Conservation (phyloP, 1,140 invertebrate species). For the Eumeta japonica region DNA sequence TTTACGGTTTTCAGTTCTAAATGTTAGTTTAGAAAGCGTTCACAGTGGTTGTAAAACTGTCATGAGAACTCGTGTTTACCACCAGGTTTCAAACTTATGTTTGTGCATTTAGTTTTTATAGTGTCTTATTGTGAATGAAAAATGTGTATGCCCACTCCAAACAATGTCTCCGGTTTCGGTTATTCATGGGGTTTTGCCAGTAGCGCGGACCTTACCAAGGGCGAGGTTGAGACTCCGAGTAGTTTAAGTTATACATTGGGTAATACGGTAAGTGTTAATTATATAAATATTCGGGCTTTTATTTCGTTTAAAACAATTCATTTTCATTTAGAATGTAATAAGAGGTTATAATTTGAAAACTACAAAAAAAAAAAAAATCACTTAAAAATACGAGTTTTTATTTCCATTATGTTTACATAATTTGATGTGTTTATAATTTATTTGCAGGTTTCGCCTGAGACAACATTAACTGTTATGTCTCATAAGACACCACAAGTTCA, state of each 20-base stretch:
- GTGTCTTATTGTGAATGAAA: slow-evolving; percentile 30
- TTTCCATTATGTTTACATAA: no score
- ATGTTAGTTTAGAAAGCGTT: slow-evolving; percentile 50
- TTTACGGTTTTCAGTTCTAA: no score
- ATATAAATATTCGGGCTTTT: no score
- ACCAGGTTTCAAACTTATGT: slow-evolving; percentile 41
- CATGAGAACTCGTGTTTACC: slow-evolving; percentile 50
- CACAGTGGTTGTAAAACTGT: slow-evolving; percentile 46
- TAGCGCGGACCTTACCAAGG: slow-evolving; percentile 49
- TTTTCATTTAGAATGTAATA: background rate
- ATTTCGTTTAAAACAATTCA: background rate
- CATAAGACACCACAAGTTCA: slow-evolving; percentile 53
- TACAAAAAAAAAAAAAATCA: background rate
- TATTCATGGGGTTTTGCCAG: slow-evolving; percentile 56
- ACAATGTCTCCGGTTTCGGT: slow-evolving; percentile 53
- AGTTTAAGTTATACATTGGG: slow-evolving; percentile 54
- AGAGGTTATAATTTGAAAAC: background rate
- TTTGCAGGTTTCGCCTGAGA: slow-evolving; percentile 38
- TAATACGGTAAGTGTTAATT: slow-evolving; percentile 40
- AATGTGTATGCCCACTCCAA: slow-evolving; percentile 59
- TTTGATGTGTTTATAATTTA: no score
- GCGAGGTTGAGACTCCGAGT: slow-evolving; percentile 51
- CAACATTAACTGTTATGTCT: slow-evolving; percentile 52
- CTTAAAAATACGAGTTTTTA: background rate
- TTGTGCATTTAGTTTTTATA: slow-evolving; percentile 35